phyloP scores from a whole-genome alignment of 2,797 vertebrate genomes.

The Etheostoma perlongum region DNA sequence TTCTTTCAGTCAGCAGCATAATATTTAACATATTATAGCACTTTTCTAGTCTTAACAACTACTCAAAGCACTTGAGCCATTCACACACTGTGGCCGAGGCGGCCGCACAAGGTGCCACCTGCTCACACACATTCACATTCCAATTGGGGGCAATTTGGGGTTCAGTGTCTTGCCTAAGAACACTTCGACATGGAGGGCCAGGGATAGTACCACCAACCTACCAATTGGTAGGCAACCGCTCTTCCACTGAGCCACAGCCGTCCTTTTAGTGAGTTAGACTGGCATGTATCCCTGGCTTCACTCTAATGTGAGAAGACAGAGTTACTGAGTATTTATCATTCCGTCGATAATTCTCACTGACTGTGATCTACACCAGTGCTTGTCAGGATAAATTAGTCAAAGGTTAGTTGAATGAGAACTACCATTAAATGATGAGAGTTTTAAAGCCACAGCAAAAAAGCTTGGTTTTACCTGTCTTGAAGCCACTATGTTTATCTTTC shows the following conservation, averaged over 20 bases:
- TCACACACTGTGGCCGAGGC: too few species aligned
- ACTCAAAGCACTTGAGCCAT: too few species aligned
- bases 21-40: conserved; percentile 12
- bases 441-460: background rate
- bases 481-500: background rate
- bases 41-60: too few species aligned
- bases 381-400: conserved; percentile 29
- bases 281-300: conserved; percentile 23
- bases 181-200: too few species aligned
- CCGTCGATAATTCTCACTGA: conserved; percentile 55
- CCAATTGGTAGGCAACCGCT: too few species aligned
- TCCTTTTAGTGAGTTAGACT: conserved; percentile 21
- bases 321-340: conserved; percentile 44
- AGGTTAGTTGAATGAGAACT: conserved; percentile 18
- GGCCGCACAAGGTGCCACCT: too few species aligned
- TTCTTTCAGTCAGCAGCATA: conserved; percentile 22
- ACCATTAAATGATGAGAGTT: background rate
- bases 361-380: conserved; percentile 37
- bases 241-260: too few species aligned
- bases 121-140: too few species aligned
- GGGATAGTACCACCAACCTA: too few species aligned
- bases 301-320: conserved; percentile 47
- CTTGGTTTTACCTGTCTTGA: background rate
- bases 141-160: too few species aligned
- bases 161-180: too few species aligned